phyloP scores from a whole-genome alignment of 2,888 invertebrate species.

The Dolichomitus sp. region DNA sequence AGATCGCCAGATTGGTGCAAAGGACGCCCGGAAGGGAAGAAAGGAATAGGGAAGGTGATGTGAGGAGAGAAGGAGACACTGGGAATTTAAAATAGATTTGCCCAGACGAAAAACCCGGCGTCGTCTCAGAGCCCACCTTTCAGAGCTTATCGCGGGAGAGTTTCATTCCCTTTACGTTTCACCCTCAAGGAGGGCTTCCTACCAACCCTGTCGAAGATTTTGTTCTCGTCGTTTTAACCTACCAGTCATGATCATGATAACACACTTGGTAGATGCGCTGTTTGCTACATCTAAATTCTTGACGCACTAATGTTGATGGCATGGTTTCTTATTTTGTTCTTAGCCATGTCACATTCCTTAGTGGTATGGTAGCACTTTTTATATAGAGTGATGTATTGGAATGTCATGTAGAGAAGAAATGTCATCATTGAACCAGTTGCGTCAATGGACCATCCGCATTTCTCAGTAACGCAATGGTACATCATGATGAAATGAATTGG shows the following conservation, averaged over 20 bases:
- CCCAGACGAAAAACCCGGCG: conserved; percentile 70
- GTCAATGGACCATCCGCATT: too few relatives aligned
- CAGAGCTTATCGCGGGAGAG: conserved; percentile 75
- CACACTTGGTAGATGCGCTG: not conserved
- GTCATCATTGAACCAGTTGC: too few relatives aligned
- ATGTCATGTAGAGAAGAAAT: too few relatives aligned
- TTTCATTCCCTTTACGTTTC: conserved; percentile 22
- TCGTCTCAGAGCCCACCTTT: conserved; percentile 60
- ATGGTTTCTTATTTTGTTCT: not conserved
- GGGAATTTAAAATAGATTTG: conserved; percentile 82
- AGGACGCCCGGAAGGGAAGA: not conserved
- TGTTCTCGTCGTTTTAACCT: conserved; percentile 11
- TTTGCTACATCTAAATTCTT: not conserved
- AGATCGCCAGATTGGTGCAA: conserved; percentile 24
- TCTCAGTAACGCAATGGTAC: too few relatives aligned
- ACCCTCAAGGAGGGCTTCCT: not conserved
- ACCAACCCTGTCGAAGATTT: not conserved
- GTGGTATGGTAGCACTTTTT: too few relatives aligned
- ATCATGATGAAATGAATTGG: too few relatives aligned
- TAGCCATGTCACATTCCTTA: not conserved
- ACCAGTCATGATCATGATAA: not conserved
- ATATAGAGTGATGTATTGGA: too few relatives aligned
- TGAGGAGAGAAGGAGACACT: conserved; percentile 31
- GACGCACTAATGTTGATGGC: not conserved
- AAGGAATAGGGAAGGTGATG: conserved; percentile 6